A percentile compares a stretch with the other conserved stretches of the same genome.
Conservation (phyloP, 2,888 invertebrate genomes). For the Byasa hedistus region DNA sequence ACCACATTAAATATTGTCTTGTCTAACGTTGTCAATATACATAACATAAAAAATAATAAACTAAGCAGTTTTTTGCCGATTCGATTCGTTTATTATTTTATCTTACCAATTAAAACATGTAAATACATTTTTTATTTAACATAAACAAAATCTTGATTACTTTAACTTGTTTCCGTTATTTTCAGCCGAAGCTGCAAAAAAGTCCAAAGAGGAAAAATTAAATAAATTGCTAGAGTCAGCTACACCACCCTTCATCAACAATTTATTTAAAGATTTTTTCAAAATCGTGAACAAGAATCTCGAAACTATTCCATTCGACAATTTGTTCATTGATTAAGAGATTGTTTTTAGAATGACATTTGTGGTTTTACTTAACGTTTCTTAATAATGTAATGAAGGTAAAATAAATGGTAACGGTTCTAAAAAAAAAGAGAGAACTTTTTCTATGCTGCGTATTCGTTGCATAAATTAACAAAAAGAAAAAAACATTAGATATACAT, state of each 20-base stretch:
- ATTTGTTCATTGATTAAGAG: not conserved
- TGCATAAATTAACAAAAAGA: no score
- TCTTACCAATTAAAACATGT: no score
- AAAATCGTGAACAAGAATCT: conserved; percentile 5
- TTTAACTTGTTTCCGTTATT: not conserved
- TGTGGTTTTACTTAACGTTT: no score
- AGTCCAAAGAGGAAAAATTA: not conserved
- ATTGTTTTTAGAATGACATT: not conserved
- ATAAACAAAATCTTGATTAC: no score
- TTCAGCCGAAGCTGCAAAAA: not conserved
- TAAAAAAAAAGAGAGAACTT: no score
- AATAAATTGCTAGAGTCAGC: not conserved
- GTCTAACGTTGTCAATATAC: not conserved
- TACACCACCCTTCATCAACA: not conserved
- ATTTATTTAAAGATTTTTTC: conserved; percentile 1
- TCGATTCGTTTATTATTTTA: not conserved
- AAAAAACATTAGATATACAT: no score
- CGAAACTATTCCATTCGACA: conserved; percentile 10
- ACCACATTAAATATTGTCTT: not conserved
- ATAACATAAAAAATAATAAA: not conserved
- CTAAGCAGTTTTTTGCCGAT: not conserved
- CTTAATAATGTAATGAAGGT: no score
- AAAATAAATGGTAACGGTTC: no score
- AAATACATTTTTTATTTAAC: no score
- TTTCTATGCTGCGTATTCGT: no score